phyloP scores from a whole-genome alignment of 2,888 invertebrate genomes.

The Cremastobaeus sp. region DNA sequence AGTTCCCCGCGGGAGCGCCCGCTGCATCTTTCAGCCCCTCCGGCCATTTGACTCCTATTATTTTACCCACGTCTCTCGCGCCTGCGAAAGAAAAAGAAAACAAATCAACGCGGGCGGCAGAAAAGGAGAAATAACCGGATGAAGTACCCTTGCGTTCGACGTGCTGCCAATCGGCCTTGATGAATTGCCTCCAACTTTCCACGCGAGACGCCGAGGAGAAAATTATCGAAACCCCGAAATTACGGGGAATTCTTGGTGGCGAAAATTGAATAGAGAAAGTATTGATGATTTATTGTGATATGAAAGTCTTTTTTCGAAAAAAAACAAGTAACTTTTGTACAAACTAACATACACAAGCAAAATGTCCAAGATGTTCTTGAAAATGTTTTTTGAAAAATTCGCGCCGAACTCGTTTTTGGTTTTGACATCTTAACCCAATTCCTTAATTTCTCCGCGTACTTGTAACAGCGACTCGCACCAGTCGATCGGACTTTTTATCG shows the following conservation, averaged over 20 bases:
- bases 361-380: too few species aligned
- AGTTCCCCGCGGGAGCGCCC: conserved; percentile 73
- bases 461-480: conserved; percentile 10
- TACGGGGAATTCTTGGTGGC: conserved; percentile 43
- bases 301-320: not conserved
- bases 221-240: conserved; percentile 59
- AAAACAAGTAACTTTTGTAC: not conserved
- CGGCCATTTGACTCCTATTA: conserved; percentile 58
- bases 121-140: conserved; percentile 59
- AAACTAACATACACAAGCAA: not conserved
- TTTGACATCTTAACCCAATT: conserved; percentile 45
- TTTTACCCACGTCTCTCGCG: conserved; percentile 61
- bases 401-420: conserved; percentile 23
- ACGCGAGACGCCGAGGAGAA: conserved; percentile 55
- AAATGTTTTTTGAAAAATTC: not conserved
- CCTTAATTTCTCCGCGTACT: conserved; percentile 14
- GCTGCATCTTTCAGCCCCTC: conserved; percentile 52
- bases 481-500: conserved; percentile 15
- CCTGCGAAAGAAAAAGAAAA: conserved; percentile 57
- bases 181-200: conserved; percentile 62
- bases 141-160: conserved; percentile 63
- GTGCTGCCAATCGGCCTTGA: conserved; percentile 63
- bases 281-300: conserved; percentile 43
- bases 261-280: conserved; percentile 39
- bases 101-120: conserved; percentile 23